These are phyloP conservation scores for Tragelaphus buxtoni DNA, from an alignment of 2,113 vertebrate species.

Conservation along the genomic window DNA sequence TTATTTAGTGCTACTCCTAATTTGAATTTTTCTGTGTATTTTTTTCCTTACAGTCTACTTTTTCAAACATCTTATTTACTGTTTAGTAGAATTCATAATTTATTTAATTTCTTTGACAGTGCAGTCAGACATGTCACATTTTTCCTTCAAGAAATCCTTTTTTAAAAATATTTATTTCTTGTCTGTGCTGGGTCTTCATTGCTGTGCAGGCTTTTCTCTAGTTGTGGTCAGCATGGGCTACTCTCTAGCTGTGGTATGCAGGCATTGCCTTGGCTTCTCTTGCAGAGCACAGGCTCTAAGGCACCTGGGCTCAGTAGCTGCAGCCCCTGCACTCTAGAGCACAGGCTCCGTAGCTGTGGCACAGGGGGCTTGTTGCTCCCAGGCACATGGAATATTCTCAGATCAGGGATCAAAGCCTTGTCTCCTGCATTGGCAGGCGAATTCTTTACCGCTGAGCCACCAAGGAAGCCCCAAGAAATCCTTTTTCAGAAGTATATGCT, in stretches of 20 bases:
- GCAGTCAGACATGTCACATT: background rate
- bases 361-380: background rate
- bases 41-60: background rate
- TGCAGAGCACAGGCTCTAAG: background rate
- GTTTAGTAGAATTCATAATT: background rate
- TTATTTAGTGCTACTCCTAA: conserved; percentile 20
- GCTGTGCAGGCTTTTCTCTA: background rate
- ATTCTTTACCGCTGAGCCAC: background rate
- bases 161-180: background rate
- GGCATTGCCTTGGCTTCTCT: background rate
- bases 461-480: background rate
- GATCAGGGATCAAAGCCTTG: background rate
- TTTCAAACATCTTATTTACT: background rate
- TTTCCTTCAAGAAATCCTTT: background rate
- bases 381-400: background rate
- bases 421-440: background rate
- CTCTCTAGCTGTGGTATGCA: background rate
- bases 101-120: conserved; percentile 25
- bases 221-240: background rate
- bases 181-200: background rate
- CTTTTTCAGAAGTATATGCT: background rate
- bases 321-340: background rate
- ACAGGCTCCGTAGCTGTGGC: background rate
- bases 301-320: background rate
- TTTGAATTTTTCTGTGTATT: conserved; percentile 8